A percentile compares a stretch with the other conserved stretches of the same genome.
phyloP scores from a whole-genome alignment of 2,113 vertebrate species.

The Oryctolagus cuniculus region DNA sequence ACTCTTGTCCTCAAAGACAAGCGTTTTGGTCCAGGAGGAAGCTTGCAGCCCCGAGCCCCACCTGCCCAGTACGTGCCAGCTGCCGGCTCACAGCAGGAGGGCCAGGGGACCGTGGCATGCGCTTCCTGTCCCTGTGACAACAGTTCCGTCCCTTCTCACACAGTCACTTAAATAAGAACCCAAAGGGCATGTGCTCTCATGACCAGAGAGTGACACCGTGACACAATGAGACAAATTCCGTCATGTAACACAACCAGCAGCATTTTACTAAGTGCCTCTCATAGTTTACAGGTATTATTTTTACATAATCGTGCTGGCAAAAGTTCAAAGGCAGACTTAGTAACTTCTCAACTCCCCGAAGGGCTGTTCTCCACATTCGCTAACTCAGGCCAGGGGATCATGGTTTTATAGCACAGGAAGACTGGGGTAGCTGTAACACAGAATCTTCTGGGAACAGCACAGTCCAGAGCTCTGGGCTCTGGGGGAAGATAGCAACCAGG shows the following conservation, averaged over 20 bases:
- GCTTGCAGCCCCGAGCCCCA: background rate
- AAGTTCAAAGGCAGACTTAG: constrained; percentile 68
- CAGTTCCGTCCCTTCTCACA: background rate
- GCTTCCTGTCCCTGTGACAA: constrained; percentile 3
- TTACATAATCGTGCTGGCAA: constrained; percentile 55
- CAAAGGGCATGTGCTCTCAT: background rate
- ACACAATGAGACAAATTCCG: background rate
- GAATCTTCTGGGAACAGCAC: constrained; percentile 52
- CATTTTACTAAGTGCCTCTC: constrained; percentile 29
- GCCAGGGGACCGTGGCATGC: background rate
- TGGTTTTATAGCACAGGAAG: constrained; percentile 55
- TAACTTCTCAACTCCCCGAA: constrained; percentile 46
- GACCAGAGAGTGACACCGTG: constrained; percentile 15
- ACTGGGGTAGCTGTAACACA: background rate
- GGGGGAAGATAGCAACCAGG: constrained; percentile 4
- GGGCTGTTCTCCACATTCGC: background rate
- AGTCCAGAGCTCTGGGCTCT: constrained; percentile 14
- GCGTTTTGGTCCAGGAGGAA: background rate
- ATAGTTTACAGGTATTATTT: constrained; percentile 57
- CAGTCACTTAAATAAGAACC: background rate
- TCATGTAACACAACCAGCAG: background rate
- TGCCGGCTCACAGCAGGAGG: constrained; percentile 15
- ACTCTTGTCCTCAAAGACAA: background rate
- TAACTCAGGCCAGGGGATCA: constrained; percentile 28
- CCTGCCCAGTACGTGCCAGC: background rate